Base-by-base conservation (phyloP, 1,140 invertebrate genomes). In the Drosophila mayri region DNA sequence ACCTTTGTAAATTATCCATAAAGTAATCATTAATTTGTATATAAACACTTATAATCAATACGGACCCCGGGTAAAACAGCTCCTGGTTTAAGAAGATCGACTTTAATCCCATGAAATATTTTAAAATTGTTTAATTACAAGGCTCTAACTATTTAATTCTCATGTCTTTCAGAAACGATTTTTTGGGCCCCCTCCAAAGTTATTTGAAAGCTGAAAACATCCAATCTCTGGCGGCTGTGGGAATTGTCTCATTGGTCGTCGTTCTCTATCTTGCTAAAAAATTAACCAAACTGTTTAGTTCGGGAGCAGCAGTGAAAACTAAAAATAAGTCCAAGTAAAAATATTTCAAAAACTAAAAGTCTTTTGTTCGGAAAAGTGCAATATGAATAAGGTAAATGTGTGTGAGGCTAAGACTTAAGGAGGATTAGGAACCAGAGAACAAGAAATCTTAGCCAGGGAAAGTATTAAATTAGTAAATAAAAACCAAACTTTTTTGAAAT, bases 251-350 rank as follows among this genome's bases (percentile, higher is more conserved):
- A 14, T 25, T 86, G 7, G 14, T 81, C 3, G 25, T 44, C 20
- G 35, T 85, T 4, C 1, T 78, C 9, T 60, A 38, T 44, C 16
- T 67, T 30, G 18, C 60, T 25, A 85, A 71, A 35, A 64, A 52
- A 12, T 10, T 74, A 8, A 50, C 30, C 10, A 81, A 78, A 40
- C n/a, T 57, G 16, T 32, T 68, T 14, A 8, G 64, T n/a, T 70
- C 78, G 37, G 43, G 22, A 62, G 16, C 52, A 38, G 32, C 62
- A 11, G 44, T 12, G 14, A 70, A 67, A 41, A 78, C 44, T n/a
- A 85, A 86, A 57, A 86, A 85, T 52, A 74, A 76, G 57, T 57
- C 55, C 11, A 74, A 76, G 28, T 70, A 70, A 70, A 70, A 16
- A 20, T 25, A 22, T 43, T 43, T 38, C 14, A 20, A 25, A 67